phyloP scores from a whole-genome alignment of 2,113 vertebrate species.

The Cheilinus undulatus region DNA sequence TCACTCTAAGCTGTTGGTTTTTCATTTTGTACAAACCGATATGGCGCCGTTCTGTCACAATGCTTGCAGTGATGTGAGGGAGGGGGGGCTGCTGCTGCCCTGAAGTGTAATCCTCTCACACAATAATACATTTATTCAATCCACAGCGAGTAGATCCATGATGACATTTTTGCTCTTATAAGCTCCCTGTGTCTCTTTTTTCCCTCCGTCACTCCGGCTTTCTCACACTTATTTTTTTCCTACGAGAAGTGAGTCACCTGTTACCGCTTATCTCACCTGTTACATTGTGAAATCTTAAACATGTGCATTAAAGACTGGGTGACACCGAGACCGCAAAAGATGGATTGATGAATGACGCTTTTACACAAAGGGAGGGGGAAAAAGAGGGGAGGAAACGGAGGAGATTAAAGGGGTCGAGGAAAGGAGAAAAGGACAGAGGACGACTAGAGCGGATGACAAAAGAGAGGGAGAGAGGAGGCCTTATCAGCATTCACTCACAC shows the following conservation, averaged over 20 bases:
- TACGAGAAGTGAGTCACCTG: constrained; percentile 22
- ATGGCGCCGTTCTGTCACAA: constrained; percentile 38
- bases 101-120: constrained; percentile 68
- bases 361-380: constrained; percentile 27
- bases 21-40: constrained; percentile 70
- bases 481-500: constrained; percentile 71
- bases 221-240: background rate
- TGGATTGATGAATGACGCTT: constrained; percentile 5
- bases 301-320: constrained; percentile 21
- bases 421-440: background rate
- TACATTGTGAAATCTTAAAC: constrained; percentile 14
- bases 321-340: background rate
- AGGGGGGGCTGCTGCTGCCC: constrained; percentile 6
- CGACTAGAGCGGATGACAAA: constrained; percentile 25
- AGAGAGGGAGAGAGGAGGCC: constrained; percentile 23
- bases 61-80: constrained; percentile 11
- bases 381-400: background rate
- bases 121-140: constrained; percentile 68
- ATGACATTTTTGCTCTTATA: constrained; percentile 59
- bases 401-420: constrained; percentile 37
- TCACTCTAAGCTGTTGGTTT: constrained; percentile 68
- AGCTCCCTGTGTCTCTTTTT: constrained; percentile 33
- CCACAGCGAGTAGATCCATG: constrained; percentile 54
- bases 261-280: constrained; percentile 33
- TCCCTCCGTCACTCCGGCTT: background rate